Conservation (phyloP, 2,888 invertebrate genomes). For the Acleris emargana region DNA sequence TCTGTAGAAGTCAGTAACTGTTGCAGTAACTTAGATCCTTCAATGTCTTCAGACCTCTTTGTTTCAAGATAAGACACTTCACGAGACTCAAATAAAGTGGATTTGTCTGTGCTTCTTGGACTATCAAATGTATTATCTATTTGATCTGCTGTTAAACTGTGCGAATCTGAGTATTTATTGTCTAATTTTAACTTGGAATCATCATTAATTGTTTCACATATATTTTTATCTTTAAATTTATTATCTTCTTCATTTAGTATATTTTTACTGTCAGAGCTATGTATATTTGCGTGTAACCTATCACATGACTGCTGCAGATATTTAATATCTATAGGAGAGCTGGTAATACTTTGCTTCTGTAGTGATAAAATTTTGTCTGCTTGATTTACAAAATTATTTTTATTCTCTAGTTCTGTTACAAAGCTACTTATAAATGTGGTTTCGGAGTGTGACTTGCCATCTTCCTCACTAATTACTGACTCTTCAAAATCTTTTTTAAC, state of each 20-base stretch:
- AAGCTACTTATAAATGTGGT: neutral
- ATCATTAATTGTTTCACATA: neutral
- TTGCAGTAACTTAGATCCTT: constrained; percentile 13
- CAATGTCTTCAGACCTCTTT: constrained; percentile 1
- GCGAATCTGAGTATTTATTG: neutral
- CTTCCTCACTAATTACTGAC: constrained; percentile 5
- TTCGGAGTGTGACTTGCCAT: neutral
- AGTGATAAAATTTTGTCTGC: constrained; percentile 4
- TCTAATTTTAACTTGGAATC: neutral
- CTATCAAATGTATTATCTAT: neutral
- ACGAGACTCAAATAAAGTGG: neutral
- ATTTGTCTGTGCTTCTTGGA: constrained; percentile 1
- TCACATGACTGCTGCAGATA: neutral
- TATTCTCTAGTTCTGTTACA: constrained; percentile 10
- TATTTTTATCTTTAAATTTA: neutral
- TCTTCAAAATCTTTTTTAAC: constrained; percentile 11
- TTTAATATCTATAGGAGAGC: neutral
- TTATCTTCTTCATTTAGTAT: constrained; percentile 33
- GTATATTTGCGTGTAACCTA: neutral
- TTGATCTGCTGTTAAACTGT: neutral
- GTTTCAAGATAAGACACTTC: neutral
- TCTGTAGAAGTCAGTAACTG: constrained; percentile 13
- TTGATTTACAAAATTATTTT: constrained; percentile 9
- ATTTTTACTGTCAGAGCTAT: neutral
- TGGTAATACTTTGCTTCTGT: constrained; percentile 8